Evolutionary conservation across 2,797 vertebrate genomes (phyloP).

Genomic region (Tangara arthus): DNA sequence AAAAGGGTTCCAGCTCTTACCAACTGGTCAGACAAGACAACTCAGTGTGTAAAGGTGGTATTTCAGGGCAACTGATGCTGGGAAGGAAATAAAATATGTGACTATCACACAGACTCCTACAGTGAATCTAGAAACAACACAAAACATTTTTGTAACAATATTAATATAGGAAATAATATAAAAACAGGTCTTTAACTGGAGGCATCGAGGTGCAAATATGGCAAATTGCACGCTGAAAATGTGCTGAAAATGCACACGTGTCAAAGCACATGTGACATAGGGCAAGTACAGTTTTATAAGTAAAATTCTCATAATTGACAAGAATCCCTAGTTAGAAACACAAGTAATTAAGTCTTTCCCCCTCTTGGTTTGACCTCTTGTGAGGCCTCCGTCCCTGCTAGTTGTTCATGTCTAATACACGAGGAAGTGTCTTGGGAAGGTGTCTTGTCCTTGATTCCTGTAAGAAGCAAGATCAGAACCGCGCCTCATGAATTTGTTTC

Average conservation of each 20-base stretch:
- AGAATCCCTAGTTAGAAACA: background rate
- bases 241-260: rapidly evolving
- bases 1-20: background rate
- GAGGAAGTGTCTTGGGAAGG: background rate
- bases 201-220: rapidly evolving
- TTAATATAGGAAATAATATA: background rate
- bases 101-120: background rate
- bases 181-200: background rate
- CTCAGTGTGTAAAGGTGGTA: background rate
- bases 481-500: no score
- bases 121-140: background rate
- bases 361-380: background rate
- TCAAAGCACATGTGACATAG: rapidly evolving
- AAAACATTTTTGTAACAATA: background rate
- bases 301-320: background rate
- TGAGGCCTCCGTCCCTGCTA: background rate
- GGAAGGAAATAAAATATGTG: background rate
- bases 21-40: background rate
- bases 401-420: no score
- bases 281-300: background rate
- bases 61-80: background rate
- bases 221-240: rapidly evolving
- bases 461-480: background rate
- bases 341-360: background rate
- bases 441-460: background rate